phyloP scores from a whole-genome alignment of 2,888 invertebrate species.

The Polyommatus icarus region DNA sequence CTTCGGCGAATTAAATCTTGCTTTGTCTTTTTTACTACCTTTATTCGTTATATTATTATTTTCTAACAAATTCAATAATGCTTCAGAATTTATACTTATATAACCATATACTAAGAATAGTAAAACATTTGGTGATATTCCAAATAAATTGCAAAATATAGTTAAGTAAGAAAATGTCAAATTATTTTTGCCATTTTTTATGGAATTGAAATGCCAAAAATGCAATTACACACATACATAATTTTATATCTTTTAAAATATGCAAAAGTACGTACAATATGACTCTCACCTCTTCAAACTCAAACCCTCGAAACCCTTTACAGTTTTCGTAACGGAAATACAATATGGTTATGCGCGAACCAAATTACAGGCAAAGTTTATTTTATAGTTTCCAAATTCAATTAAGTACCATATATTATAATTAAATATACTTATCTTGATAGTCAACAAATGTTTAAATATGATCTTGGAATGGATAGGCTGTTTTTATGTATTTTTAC shows the following conservation, averaged over 20 bases:
- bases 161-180: no score
- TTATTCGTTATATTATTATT: no score
- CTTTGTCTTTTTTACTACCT: background rate
- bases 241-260: background rate
- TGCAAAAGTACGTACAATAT: background rate
- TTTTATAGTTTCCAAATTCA: background rate
- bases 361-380: background rate
- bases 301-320: background rate
- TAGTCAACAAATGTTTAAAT: background rate
- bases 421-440: background rate
- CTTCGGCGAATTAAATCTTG: background rate
- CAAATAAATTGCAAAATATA: background rate
- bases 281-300: background rate
- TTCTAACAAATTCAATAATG: no score
- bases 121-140: background rate
- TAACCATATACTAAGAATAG: background rate
- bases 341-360: background rate
- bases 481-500: background rate
- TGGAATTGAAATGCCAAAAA: no score
- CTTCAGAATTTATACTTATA: no score
- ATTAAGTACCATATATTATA: background rate
- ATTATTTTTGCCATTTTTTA: background rate
- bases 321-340: background rate
- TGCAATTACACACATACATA: background rate
- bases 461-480: background rate